A percentile compares a stretch with the other conserved stretches of the same genome.
Conservation (phyloP, 64 coral and sea anemone species). For the Porites lutea region DNA sequence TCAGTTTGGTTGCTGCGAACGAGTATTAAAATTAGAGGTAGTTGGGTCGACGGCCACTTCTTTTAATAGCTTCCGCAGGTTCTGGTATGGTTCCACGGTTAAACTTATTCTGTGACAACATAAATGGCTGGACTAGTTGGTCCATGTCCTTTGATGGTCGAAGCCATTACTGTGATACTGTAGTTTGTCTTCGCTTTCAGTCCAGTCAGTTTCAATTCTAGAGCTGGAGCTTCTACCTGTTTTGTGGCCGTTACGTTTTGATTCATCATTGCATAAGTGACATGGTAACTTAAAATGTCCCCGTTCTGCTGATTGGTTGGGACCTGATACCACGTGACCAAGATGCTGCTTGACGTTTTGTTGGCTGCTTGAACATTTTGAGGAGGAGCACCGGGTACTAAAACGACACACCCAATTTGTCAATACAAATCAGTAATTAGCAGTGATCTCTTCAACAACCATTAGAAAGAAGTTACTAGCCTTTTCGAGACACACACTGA, state of each 20-base stretch:
- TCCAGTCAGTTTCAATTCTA: neutral
- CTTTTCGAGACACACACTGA: too few relatives aligned
- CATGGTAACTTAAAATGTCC: neutral
- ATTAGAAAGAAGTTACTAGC: too few relatives aligned
- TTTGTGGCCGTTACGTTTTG: neutral
- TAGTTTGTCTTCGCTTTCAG: neutral
- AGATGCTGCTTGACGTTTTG: neutral
- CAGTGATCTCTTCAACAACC: too few relatives aligned
- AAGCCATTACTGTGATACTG: neutral
- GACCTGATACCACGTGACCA: slow-evolving; percentile 7
- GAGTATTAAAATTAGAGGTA: too few relatives aligned
- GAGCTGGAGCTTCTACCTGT: neutral
- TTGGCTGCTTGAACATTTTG: slow-evolving; percentile 1
- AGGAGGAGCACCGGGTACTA: neutral
- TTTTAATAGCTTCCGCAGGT: too few relatives aligned
- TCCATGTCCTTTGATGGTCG: neutral
- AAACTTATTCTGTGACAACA: neutral
- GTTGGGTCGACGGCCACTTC: too few relatives aligned
- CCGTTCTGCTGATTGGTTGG: neutral
- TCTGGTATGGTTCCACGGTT: too few relatives aligned
- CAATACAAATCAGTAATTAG: neutral
- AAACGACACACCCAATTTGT: neutral
- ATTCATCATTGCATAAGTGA: neutral
- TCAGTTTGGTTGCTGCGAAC: too few relatives aligned
- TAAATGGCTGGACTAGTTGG: neutral